A percentile compares a stretch with the other conserved stretches of the same genome.
phyloP scores from a whole-genome alignment of 2,797 vertebrate species.

The Psittacula echo region DNA sequence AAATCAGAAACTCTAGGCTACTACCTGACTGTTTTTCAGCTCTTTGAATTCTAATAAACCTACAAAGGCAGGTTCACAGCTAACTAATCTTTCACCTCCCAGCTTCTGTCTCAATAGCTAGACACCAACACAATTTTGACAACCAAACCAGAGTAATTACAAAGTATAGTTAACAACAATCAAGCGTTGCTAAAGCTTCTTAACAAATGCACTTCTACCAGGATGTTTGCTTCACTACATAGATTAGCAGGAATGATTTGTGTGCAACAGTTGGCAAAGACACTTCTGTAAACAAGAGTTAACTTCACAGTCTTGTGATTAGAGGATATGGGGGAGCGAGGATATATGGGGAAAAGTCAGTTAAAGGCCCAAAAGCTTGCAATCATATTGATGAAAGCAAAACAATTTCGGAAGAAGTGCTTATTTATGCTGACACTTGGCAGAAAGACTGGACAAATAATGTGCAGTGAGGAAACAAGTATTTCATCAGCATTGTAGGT shows the following conservation, averaged over 20 bases:
- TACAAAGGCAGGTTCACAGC: neutral
- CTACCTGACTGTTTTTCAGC: neutral
- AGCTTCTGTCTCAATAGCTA: neutral
- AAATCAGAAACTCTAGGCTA: neutral
- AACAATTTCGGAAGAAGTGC: neutral
- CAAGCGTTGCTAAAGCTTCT: neutral
- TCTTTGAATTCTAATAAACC: neutral
- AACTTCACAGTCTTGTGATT: neutral
- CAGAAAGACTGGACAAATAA: neutral
- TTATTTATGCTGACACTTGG: neutral
- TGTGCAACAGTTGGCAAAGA: neutral
- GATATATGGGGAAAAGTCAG: neutral
- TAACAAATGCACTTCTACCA: neutral
- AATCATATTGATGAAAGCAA: neutral
- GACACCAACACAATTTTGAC: neutral
- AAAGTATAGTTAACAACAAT: neutral
- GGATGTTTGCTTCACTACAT: neutral
- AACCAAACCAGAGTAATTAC: neutral
- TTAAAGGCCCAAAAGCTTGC: neutral
- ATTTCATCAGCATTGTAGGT: neutral
- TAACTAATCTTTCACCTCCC: neutral
- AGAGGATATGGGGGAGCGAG: neutral
- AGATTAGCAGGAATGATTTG: neutral
- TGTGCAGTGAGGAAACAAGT: neutral
- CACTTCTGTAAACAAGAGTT: neutral